Percentiles rank a stretch among this genome's conserved stretches.
Conservation (phyloP, 2,888 invertebrate species). For the Hermaeophaga mercurialis region DNA sequence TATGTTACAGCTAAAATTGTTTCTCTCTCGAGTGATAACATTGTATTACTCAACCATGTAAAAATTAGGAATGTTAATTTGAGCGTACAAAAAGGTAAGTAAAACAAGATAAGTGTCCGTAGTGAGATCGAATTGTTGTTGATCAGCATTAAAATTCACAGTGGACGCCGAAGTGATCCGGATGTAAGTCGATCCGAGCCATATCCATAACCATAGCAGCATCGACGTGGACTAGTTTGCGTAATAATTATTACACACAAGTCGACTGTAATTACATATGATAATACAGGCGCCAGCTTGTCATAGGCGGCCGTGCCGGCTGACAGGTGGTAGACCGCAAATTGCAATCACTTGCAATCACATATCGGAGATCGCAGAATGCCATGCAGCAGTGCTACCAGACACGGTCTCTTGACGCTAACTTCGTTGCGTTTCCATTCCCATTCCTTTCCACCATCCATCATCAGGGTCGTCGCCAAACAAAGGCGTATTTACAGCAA, state of each 20-base stretch:
- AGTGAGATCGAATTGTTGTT: not conserved
- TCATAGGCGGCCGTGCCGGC: conserved; percentile 29
- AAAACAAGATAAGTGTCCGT: not conserved
- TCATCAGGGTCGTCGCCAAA: not conserved
- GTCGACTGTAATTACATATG: conserved; percentile 39
- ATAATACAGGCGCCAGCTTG: conserved; percentile 42
- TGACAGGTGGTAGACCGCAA: conserved; percentile 39
- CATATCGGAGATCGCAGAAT: conserved; percentile 10
- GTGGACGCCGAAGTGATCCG: conserved; percentile 24
- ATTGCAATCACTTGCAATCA: conserved; percentile 18
- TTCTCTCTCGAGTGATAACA: too few relatives aligned
- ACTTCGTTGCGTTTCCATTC: conserved; percentile 5
- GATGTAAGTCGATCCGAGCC: conserved; percentile 28
- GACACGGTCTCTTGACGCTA: conserved; percentile 1
- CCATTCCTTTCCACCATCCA: conserved; percentile 9
- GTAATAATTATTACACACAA: conserved; percentile 36
- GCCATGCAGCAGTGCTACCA: not conserved
- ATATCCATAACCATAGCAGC: conserved; percentile 13
- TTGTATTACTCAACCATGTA: not conserved
- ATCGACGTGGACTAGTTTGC: conserved; percentile 32
- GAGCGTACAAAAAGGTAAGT: not conserved
- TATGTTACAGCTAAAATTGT: too few relatives aligned
- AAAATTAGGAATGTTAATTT: not conserved
- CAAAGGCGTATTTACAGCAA: not conserved
- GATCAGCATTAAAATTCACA: conserved; percentile 10